These are phyloP conservation scores for Microplitis demolitor DNA, from an alignment of 1,140 invertebrate genomes.

Conservation along the genomic window DNA sequence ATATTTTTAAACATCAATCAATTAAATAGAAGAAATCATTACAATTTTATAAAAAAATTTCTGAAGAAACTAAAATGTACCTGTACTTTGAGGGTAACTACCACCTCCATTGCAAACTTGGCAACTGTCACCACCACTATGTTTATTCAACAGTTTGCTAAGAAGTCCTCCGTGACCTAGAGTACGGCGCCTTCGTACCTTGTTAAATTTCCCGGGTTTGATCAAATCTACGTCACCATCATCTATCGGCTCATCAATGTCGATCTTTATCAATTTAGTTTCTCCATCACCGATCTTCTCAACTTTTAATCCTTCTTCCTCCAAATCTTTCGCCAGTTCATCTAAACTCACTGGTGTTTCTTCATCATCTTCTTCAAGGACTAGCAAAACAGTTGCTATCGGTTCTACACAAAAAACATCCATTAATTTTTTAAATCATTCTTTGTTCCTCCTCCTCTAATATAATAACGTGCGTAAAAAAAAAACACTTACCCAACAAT, in stretches of 20 bases:
- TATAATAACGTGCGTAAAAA: neutral
- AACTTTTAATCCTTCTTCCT: constrained; percentile 46
- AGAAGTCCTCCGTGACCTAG: constrained; percentile 32
- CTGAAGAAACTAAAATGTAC: neutral
- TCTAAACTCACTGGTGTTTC: constrained; percentile 42
- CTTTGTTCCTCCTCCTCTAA: neutral
- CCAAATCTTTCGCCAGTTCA: constrained; percentile 47
- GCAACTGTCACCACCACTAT: constrained; percentile 17
- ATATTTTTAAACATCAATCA: too few relatives aligned
- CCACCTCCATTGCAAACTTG: constrained; percentile 25
- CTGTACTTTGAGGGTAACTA: neutral
- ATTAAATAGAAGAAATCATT: too few relatives aligned
- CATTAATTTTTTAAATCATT: neutral
- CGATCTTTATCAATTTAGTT: constrained; percentile 43
- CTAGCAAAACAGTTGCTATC: constrained; percentile 45
- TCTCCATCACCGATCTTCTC: constrained; percentile 47
- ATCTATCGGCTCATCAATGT: constrained; percentile 37
- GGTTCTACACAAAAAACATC: constrained; percentile 41
- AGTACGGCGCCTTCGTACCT: constrained; percentile 45
- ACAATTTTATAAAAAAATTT: too few relatives aligned
- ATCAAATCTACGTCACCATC: constrained; percentile 19
- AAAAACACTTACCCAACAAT: constrained; percentile 30
- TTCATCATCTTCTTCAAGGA: constrained; percentile 48
- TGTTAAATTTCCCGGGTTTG: constrained; percentile 32
- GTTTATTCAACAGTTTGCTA: constrained; percentile 25